Conservation (phyloP, 2,888 invertebrate genomes). For the Limenitis camilla region DNA sequence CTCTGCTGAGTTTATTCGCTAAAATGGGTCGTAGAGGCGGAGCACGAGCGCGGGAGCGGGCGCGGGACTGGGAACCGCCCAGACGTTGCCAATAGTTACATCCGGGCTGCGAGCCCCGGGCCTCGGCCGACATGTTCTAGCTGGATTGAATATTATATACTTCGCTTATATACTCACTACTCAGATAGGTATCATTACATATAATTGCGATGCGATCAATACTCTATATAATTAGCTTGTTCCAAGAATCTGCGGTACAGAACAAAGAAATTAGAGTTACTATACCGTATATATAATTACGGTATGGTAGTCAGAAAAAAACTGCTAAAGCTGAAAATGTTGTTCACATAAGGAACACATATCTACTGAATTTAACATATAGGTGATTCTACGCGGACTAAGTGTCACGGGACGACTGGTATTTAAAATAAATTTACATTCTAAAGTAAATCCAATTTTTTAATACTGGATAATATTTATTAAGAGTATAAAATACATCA, state of each 20-base stretch:
- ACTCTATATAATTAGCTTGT: conserved; percentile 26
- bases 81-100: conserved; percentile 43
- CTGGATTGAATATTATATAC: conserved; percentile 27
- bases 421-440: no score
- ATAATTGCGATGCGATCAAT: conserved; percentile 19
- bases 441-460: no score
- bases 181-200: not conserved
- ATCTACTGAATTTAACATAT: no score
- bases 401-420: no score
- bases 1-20: conserved; percentile 22
- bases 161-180: conserved; percentile 10
- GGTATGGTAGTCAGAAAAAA: no score
- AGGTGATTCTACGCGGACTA: no score
- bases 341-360: no score
- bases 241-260: not conserved
- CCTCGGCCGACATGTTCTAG: conserved; percentile 30
- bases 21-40: conserved; percentile 25
- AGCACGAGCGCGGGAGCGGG: conserved; percentile 14
- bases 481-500: no score
- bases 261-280: no score
- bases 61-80: conserved; percentile 13
- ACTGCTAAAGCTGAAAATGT: no score
- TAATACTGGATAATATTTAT: no score
- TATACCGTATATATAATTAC: no score
- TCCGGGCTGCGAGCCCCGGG: conserved; percentile 35